Base-by-base conservation (phyloP, 2,888 invertebrate genomes). In the Nyleta sp. region DNA sequence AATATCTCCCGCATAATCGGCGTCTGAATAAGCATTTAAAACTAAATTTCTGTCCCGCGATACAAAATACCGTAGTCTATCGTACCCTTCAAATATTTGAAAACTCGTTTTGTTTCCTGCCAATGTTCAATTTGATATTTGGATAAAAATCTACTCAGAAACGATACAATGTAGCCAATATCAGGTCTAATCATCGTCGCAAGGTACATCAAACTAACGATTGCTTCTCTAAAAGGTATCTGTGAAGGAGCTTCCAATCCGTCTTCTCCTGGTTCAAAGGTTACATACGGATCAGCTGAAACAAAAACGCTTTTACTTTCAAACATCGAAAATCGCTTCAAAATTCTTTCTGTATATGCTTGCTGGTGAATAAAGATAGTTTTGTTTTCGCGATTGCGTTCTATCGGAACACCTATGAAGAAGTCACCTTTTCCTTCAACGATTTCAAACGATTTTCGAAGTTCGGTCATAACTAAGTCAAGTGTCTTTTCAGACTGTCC, bases 351-450 rank as follows among this genome's bases (percentile, higher is more conserved):
- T 8, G 13, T 28, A 22, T 52, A 52, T 11, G 31, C 8, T 8
- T 10, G 11, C 11, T 52, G 52, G 8, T 52, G 33, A 7, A 52
- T 33, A 28, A 52, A 52, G 4, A 52, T 50, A 28, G 28, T 11
- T 2, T 13, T 31, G 13, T 31, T 15, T 13, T 24, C 31, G 2
- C 50, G 50, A 31, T 50, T 22, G 13, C 28, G 31, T 17, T 28
- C 31, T 22, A 55, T 53, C 20, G 22, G n/a, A 10, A 70, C 11
- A 40, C 55, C 15, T n/a, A 31, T 11, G 48, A 22, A 64, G 10
- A 8, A 28, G n/a, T 15, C 15, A 1, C 22, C 24, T 13, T 31
- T 22, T 28, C 31, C 31, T 28, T 10, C 15, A 7, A 17, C n/a
- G 0, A 31, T 50, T 8, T 50, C 50, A 31, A 31, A 50, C 11